Evolutionary conservation across 1,140 invertebrate genomes (phyloP).

Genomic region (Eriosoma lanigerum): DNA sequence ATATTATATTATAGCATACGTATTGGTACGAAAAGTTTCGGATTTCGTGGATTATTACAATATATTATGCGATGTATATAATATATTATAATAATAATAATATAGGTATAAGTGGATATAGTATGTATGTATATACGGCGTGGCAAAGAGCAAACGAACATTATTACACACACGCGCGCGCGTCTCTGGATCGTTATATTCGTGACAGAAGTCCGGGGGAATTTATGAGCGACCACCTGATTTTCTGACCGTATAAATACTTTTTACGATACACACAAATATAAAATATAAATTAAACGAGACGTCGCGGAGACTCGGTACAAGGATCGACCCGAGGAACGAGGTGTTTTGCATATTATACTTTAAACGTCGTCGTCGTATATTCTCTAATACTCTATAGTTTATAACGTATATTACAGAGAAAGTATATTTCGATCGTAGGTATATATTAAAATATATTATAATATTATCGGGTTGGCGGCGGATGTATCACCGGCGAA

Average conservation of each 20-base stretch:
- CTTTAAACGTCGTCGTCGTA: neutral
- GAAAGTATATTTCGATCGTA: constrained; percentile 40
- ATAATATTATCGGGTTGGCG: constrained; percentile 14
- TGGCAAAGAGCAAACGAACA: neutral
- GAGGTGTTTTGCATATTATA: constrained; percentile 25
- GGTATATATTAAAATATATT: neutral
- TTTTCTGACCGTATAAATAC: neutral
- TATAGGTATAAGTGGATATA: too few species aligned
- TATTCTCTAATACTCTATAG: neutral
- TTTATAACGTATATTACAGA: neutral
- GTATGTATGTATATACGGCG: too few species aligned
- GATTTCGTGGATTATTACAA: constrained; percentile 10
- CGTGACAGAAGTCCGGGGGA: constrained; percentile 16
- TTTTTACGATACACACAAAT: constrained; percentile 16
- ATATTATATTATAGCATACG: too few species aligned
- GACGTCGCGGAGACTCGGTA: constrained; percentile 19
- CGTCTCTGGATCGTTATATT: neutral
- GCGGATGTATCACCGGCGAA: constrained; percentile 27
- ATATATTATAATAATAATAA: too few species aligned
- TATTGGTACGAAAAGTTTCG: constrained; percentile 21
- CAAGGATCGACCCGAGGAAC: neutral
- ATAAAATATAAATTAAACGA: constrained; percentile 22
- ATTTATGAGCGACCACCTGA: constrained; percentile 12
- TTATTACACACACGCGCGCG: too few species aligned
- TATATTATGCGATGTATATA: too few species aligned